Percentiles rank a stretch among this genome's conserved stretches.
These are phyloP conservation scores for Corythornis leucogaster DNA, from an alignment of 2,797 vertebrate species.

Conservation along the genomic window DNA sequence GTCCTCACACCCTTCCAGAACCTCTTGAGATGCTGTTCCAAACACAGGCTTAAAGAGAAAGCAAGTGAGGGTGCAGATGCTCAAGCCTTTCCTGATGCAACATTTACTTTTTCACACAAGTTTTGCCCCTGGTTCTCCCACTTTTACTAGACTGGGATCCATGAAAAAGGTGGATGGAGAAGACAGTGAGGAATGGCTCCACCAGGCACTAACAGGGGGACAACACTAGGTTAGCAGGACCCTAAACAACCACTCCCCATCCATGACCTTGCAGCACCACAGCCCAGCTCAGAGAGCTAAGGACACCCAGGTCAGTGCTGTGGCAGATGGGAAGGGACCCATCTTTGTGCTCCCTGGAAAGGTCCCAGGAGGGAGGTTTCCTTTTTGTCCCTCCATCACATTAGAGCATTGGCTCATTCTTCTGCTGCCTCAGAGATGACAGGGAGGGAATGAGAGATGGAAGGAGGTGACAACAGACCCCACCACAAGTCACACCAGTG, in stretches of 20 bases:
- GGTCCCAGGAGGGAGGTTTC: rapidly evolving
- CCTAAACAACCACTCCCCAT: background rate
- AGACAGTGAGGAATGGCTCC: rapidly evolving
- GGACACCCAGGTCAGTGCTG: background rate
- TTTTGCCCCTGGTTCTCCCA: background rate
- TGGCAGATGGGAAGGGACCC: background rate
- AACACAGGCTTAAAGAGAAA: background rate
- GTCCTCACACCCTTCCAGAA: background rate
- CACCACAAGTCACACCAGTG: background rate
- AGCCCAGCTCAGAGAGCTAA: background rate
- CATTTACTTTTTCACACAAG: rapidly evolving
- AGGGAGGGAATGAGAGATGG: background rate
- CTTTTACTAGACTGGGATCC: rapidly evolving
- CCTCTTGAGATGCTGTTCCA: background rate
- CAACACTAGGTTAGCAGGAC: background rate
- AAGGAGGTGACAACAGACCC: background rate
- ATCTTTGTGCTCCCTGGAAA: background rate
- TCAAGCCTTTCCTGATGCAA: background rate
- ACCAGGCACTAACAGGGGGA: rapidly evolving
- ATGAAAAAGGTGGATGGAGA: background rate
- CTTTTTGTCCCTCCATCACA: background rate
- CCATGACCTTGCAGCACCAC: background rate
- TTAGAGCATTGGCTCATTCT: rapidly evolving
- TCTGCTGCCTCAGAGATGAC: background rate
- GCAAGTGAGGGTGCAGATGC: background rate